A percentile compares a stretch with the other conserved stretches of the same genome.
These are phyloP conservation scores for Volucella bombylans DNA, from an alignment of 2,888 invertebrate genomes.

Conservation along the genomic window DNA sequence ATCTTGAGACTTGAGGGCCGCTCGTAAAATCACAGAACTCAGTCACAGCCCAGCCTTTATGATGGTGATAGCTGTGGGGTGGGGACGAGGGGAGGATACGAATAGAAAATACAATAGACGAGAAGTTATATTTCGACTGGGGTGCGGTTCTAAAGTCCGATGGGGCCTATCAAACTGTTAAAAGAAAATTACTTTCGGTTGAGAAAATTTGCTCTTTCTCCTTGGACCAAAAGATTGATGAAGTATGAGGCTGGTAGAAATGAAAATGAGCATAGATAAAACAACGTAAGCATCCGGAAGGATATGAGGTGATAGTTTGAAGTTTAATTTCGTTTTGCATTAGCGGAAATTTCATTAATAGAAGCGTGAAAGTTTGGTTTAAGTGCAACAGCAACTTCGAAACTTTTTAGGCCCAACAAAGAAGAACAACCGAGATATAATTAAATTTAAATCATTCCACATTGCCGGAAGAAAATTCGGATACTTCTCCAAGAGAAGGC, in stretches of 20 bases:
- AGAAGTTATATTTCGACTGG: not conserved
- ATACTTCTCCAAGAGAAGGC: no score
- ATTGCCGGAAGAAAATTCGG: no score
- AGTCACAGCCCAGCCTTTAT: not conserved
- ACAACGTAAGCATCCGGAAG: not conserved
- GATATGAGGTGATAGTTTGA: slow-evolving; percentile 19
- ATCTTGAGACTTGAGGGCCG: slow-evolving; percentile 46
- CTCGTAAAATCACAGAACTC: slow-evolving; percentile 45
- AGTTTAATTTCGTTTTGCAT: slow-evolving; percentile 47
- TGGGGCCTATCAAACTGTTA: slow-evolving; percentile 56
- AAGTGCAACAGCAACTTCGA: slow-evolving; percentile 42
- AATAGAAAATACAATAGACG: not conserved
- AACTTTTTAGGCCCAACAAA: not conserved
- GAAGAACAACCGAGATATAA: slow-evolving; percentile 15
- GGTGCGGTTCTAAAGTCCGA: slow-evolving; percentile 34
- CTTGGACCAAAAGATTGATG: slow-evolving; percentile 23
- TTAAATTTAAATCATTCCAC: slow-evolving; percentile 10
- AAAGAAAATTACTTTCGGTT: slow-evolving; percentile 56
- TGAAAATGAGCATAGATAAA: not conserved
- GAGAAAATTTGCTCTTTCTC: slow-evolving; percentile 25
- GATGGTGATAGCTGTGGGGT: not conserved
- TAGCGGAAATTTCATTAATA: slow-evolving; percentile 33
- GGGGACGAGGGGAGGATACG: not conserved
- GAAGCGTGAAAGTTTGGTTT: slow-evolving; percentile 12
- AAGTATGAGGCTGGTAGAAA: not conserved